These are phyloP conservation scores for Coptodon rendalli DNA, from an alignment of 2,113 vertebrate species.

Conservation along the genomic window DNA sequence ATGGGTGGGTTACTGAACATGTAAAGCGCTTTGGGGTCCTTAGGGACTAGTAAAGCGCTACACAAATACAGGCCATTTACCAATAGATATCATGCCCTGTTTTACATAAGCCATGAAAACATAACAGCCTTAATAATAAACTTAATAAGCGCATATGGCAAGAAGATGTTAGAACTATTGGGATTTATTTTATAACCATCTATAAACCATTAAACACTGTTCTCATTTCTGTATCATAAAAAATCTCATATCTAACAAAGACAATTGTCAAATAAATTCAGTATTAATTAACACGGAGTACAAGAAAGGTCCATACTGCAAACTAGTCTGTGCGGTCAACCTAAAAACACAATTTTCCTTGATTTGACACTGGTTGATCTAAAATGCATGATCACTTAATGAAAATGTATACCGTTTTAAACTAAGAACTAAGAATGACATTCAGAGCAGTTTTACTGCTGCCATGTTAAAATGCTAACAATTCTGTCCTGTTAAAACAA, in stretches of 20 bases:
- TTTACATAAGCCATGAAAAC: background rate
- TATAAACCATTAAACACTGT: background rate
- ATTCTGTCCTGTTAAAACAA: background rate
- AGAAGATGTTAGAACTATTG: background rate
- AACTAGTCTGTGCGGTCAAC: background rate
- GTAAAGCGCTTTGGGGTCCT: too few species aligned
- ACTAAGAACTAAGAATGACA: background rate
- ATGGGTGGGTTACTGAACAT: too few species aligned
- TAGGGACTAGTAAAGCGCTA: too few species aligned
- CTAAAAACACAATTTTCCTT: background rate
- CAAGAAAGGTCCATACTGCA: background rate
- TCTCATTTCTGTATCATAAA: background rate
- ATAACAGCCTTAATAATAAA: background rate
- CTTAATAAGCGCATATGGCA: background rate
- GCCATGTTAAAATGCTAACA: background rate
- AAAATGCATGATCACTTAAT: background rate
- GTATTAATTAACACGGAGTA: background rate
- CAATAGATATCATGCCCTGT: background rate
- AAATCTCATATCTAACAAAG: background rate
- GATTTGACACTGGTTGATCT: background rate
- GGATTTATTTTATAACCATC: background rate
- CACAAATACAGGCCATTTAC: too few species aligned
- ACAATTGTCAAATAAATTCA: background rate
- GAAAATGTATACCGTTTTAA: background rate
- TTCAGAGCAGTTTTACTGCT: background rate